Evolutionary conservation across 1,140 invertebrate species (phyloP), one percentile per base, ranked within the genome.

Genomic region (Heliconius nattereri): DNA sequence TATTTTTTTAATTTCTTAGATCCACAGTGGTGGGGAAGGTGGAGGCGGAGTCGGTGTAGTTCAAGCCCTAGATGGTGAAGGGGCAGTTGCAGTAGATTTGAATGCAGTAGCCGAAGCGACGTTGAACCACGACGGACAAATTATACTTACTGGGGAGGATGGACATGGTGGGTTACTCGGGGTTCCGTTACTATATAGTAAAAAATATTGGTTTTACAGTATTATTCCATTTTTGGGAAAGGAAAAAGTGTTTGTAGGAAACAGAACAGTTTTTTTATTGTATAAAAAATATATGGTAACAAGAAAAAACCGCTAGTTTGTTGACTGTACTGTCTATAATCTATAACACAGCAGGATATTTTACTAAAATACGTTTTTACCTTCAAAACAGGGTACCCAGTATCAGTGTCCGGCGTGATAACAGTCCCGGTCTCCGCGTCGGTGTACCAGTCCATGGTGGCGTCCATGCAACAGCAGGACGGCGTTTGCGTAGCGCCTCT

Each of bases 381-480:
- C 2, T 54, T n/a, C 20, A 9, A 54, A 23, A 16, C 95, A 96
- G 97, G 97, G 75, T 98, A 97, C 95, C 97, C 97, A 26, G 97
- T 98, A 74, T 97, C 97, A 79, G 98, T 98, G 81, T 98, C 98
- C 87, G 98, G 98, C 70, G 98, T 99, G 92, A 98, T 99, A 86
- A 98, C 98, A 57, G 97, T 99, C 80, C 98, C 98, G 72, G 98
- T 99, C 74, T 98, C 98, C 35, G 97, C 98, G 54, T 98, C 98
- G 78, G 98, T 99, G 97, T 99, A 99, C 95, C 98, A 99, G 94
- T 98, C 98, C 60, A 98, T 99, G 95, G 98, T 99, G 86, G 98
- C 98, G 35, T 98, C 98, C 91, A 98, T 99, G 88, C 97, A 98
- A 92, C 96, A 96, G 87, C 95, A 97, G 75, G 96, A 97, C 87